Base-by-base conservation (phyloP, 2,113 vertebrate genomes). In the Genyomyrus donnyi region DNA sequence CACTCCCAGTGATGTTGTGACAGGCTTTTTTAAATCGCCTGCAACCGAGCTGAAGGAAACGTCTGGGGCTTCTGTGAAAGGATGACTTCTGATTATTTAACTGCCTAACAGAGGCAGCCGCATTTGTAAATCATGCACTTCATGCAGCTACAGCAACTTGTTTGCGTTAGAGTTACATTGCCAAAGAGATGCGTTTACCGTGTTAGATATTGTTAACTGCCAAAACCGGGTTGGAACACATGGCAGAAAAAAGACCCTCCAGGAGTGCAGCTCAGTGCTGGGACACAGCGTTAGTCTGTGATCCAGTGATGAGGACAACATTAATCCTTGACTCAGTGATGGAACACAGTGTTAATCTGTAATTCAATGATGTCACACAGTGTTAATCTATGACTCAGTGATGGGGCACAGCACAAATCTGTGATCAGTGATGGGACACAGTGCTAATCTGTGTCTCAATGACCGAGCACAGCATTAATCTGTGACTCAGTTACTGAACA, bases 1-100 rank as follows among this genome's bases (percentile, higher is more conserved):
- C 88, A 88, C 89, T 93, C 92, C 92, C 92, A 91, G 48, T 88
- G 90, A 92, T 92, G 92, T 92, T 92, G 92, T 90, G 91, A 91
- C 92, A 93, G 92, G 91, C 89, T 62, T 93, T 93, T 91, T 92
- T 91, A 89, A 46, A 90, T 46, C 5, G 91, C 92, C 92, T 93
- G 70, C 56, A 93, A 92, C 90, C 3, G 85, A 70, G 91, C 93
- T 93, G 87, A 85, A 90, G 91, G 92, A 92, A 46, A 62, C 9
- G 90, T 92, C 90, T 87, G 80, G 91, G 90, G 92, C 91, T 88
- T 88, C 35, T 90, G 39, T 70, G 50, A 87, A 27, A 88, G 70
- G 85, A 27, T 56, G 1, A 58, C 19, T 48, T 42, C 49, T 84
- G 74, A 8, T 46, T 46, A 84, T 89, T 85, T 88, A 89, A 88